phyloP scores from a whole-genome alignment of 2,888 invertebrate genomes.

The Pammene aurita region DNA sequence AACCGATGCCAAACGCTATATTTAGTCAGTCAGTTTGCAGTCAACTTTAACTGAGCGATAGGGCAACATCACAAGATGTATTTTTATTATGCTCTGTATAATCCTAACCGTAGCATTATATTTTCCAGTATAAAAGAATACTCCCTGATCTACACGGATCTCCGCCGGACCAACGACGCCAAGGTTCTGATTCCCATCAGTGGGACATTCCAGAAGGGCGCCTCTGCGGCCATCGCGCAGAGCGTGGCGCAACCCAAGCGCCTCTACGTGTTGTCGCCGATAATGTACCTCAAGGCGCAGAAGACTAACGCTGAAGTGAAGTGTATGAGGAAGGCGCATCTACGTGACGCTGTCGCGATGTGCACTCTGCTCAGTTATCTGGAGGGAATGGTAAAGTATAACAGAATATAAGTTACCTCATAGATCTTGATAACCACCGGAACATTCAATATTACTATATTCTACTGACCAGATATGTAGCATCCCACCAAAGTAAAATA shows the following conservation, averaged over 20 bases:
- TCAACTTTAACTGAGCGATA: no score
- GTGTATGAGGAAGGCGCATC: constrained; percentile 93
- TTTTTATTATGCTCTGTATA: no score
- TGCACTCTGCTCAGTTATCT: constrained; percentile 89
- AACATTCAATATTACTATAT: not conserved
- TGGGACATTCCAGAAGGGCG: constrained; percentile 88
- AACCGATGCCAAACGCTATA: no score
- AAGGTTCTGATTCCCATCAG: constrained; percentile 87
- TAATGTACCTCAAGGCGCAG: constrained; percentile 92
- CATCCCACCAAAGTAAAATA: no score
- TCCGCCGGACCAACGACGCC: constrained; percentile 85
- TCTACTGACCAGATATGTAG: no score
- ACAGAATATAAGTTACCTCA: not conserved
- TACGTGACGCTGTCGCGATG: constrained; percentile 94
- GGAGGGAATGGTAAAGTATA: constrained; percentile 56
- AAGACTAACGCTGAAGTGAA: constrained; percentile 91
- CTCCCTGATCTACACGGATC: constrained; percentile 86
- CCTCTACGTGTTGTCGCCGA: constrained; percentile 88
- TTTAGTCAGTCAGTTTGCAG: no score
- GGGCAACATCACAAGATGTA: no score
- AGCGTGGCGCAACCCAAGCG: constrained; percentile 84
- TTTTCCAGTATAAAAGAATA: constrained; percentile 86
- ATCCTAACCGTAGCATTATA: no score
- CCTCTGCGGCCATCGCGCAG: constrained; percentile 87
- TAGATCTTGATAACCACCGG: not conserved